phyloP scores from a whole-genome alignment of 1,140 invertebrate species.

The Aphaenogaster rudis region DNA sequence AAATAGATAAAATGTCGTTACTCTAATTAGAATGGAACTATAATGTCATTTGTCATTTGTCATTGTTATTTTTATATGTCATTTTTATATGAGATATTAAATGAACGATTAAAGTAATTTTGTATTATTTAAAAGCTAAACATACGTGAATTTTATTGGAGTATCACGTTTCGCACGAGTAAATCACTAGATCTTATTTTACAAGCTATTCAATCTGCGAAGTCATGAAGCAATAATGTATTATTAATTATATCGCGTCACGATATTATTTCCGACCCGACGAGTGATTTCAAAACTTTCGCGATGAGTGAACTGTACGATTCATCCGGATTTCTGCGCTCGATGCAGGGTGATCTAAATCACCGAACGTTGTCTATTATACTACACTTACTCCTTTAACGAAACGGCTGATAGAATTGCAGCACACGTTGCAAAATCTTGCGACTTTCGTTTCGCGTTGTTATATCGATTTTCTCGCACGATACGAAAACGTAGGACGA shows the following conservation, averaged over 20 bases:
- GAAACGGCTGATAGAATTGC: conserved; percentile 14
- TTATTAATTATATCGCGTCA: conserved; percentile 39
- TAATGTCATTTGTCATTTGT: neutral
- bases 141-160: neutral
- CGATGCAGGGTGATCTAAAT: conserved; percentile 25
- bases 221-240: neutral
- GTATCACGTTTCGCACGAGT: neutral
- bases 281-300: conserved; percentile 23
- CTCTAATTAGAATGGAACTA: neutral
- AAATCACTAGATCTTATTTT: conserved; percentile 7
- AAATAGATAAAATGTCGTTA: neutral
- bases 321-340: conserved; percentile 9
- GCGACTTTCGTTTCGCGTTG: neutral
- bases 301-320: neutral
- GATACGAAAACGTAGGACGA: neutral
- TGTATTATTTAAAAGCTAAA: neutral
- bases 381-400: neutral
- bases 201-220: neutral
- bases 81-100: neutral
- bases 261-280: conserved; percentile 10
- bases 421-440: neutral
- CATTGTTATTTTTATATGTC: neutral
- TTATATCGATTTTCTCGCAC: neutral
- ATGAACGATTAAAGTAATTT: neutral
- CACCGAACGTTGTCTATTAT: conserved; percentile 19